Conservation (phyloP, 2,113 vertebrate genomes). For the Oncorhynchus kisutch region DNA sequence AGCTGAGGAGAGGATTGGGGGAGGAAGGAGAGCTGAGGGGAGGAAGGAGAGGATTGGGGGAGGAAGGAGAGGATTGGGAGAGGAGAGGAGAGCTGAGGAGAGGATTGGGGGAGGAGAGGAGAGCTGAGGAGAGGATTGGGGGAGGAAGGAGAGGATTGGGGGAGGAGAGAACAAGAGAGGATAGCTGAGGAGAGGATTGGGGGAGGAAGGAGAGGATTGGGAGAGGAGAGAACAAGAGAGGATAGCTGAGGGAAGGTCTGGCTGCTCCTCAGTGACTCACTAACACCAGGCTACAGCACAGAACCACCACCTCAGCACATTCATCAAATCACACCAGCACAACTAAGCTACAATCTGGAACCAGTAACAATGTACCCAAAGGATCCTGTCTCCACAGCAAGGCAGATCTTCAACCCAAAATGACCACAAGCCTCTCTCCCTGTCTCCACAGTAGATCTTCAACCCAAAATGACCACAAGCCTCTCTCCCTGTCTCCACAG, state of each 20-base stretch:
- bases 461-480: too few species aligned
- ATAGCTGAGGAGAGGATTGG: too few species aligned
- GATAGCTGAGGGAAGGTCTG: constrained; percentile 2
- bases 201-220: not conserved
- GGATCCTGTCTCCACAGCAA: not conserved
- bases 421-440: not conserved
- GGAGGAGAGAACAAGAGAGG: too few species aligned
- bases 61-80: too few species aligned
- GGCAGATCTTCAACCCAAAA: not conserved
- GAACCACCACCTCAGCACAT: not conserved
- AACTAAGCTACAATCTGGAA: not conserved
- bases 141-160: not conserved
- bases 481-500: too few species aligned
- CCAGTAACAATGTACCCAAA: not conserved
- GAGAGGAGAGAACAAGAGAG: not conserved
- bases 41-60: too few species aligned
- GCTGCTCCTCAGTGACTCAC: constrained; percentile 12
- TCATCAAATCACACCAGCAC: not conserved
- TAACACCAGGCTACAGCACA: constrained; percentile 18
- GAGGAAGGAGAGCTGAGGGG: too few species aligned
- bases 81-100: too few species aligned
- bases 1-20: too few species aligned
- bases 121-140: not conserved
- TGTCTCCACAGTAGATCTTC: not conserved
- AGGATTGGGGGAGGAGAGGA: too few species aligned